Evolutionary conservation across 2,113 vertebrate genomes (phyloP).

Genomic region (Sebastes fasciatus): DNA sequence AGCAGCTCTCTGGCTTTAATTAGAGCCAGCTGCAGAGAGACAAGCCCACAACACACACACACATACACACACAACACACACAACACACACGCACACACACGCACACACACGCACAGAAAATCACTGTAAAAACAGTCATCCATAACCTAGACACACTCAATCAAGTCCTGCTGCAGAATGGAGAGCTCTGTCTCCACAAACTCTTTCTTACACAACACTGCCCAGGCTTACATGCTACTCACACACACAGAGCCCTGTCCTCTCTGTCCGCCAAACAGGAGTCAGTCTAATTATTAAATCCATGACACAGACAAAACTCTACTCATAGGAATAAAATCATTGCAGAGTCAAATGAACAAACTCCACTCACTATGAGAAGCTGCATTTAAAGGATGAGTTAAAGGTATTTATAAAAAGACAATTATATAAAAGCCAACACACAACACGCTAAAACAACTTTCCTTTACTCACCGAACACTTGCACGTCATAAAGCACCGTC

Average conservation of each 20-base stretch:
- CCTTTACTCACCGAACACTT: conserved; percentile 92
- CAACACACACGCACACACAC: conserved; percentile 14
- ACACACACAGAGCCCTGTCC: conserved; percentile 31
- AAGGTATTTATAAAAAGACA: not conserved
- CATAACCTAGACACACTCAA: conserved; percentile 74
- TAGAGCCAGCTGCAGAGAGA: conserved; percentile 81
- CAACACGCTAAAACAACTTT: not conserved
- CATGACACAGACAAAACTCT: conserved; percentile 38
- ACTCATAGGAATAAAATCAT: not conserved
- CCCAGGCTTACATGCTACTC: conserved; percentile 15
- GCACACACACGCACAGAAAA: conserved; percentile 56
- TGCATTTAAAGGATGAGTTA: not conserved
- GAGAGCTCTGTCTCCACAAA: conserved; percentile 67
- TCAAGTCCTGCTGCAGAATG: conserved; percentile 65
- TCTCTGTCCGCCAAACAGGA: conserved; percentile 47
- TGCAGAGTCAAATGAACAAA: conserved; percentile 21
- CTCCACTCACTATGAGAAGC: not conserved
- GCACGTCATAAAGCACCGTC: conserved; percentile 91
- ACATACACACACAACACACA: conserved; percentile 34
- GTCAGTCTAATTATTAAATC: conserved; percentile 56
- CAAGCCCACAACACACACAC: conserved; percentile 64
- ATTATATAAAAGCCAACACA: not conserved
- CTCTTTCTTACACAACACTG: conserved; percentile 34
- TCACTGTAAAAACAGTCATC: conserved; percentile 84
- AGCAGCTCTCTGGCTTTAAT: conserved; percentile 80